Evolutionary conservation across 2,888 invertebrate species (phyloP).

Genomic region (Linnaemya vulpina): DNA sequence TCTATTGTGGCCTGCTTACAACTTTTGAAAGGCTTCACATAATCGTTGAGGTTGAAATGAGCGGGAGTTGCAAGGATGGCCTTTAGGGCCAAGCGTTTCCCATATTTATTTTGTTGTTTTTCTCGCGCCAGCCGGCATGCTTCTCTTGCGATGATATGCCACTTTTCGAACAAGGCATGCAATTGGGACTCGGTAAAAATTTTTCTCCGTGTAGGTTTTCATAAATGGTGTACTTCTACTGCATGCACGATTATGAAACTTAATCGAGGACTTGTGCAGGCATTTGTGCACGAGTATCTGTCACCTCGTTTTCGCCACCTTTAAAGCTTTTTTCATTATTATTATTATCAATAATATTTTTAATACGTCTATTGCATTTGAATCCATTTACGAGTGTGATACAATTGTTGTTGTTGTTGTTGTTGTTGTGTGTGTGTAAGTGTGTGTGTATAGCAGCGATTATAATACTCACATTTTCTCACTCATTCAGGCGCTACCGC

Average conservation of each 20-base stretch:
- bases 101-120: no score
- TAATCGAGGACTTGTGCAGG: constrained; percentile 22
- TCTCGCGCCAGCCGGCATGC: no score
- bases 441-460: no score
- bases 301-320: constrained; percentile 62
- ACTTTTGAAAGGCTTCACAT: no score
- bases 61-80: no score
- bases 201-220: not conserved
- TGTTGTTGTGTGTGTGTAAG: no score
- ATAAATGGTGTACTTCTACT: not conserved
- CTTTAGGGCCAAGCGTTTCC: no score
- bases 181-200: not conserved
- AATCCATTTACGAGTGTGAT: constrained; percentile 60
- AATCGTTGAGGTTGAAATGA: no score
- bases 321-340: constrained; percentile 49
- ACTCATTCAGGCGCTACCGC: not conserved
- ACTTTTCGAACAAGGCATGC: not conserved
- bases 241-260: not conserved
- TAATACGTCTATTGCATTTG: constrained; percentile 13
- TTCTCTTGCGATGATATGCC: no score
- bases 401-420: constrained; percentile 49
- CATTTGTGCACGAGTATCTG: constrained; percentile 16
- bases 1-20: no score
- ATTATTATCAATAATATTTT: constrained; percentile 16
- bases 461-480: constrained; percentile 6